Evolutionary conservation across 2,888 invertebrate species (phyloP), one percentile per base, ranked within the genome.

Genomic region (Patella pellucida): DNA sequence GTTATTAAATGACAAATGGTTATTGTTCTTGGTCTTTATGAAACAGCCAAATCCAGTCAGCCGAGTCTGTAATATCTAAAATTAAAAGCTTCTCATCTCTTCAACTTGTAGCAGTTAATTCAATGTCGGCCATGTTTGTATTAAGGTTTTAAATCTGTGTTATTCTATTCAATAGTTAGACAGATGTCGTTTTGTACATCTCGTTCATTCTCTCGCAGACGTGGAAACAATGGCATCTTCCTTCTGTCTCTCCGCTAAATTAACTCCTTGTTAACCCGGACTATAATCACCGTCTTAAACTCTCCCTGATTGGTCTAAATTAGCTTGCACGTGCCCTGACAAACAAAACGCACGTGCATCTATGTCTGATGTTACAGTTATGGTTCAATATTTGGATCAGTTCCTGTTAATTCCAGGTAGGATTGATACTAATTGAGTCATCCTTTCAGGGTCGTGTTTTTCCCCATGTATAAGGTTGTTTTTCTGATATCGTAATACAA

Each of bases 331-430:
- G 62, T 62, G 62, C 23, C 62, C 23, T 19, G 41, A 19, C 23
- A 62, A 62, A 62, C 62, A 62, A 62, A 62, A 62, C 62, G 62
- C 62, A 62, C 62, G 62, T 62, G 62, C 62, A 62, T 62, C 12
- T 62, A 62, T 62, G 19, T 19, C 19, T 23, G 23, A 14, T 62
- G 19, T 62, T 23, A 62, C 62, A 12, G 62, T 62, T 62, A 23
- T 62, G 62, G 19, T 62, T 62, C 19, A 12, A 62, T 23, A 23
- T 62, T 62, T 62, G 62, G 19, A 23, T 62, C 62, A 23, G 19
- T 19, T 23, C 11, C 62, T 23, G 19, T 62, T 62, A 62, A 62
- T 62, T 23, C 23, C 62, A 62, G 62, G 62, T 62, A 62, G 19
- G 23, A 19, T 3, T 41, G 41, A 41, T 41, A 41, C 41, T 41